Base-by-base conservation (phyloP, 30 jellyfish, hydroid and myxozoan species). In the Hydra vulgaris region DNA sequence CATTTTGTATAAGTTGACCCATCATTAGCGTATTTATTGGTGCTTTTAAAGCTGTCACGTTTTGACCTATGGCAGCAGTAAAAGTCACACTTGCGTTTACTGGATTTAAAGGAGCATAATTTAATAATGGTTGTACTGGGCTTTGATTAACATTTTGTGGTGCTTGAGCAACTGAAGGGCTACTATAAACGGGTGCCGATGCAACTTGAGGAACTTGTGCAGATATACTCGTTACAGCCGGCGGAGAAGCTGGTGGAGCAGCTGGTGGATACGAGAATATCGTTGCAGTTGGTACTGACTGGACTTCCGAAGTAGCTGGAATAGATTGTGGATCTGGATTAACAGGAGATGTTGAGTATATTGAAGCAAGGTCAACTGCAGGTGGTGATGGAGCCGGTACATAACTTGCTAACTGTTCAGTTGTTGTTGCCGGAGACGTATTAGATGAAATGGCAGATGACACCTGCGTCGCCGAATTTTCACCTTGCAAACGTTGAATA, bases 401-500 rank as follows among this genome's bases (percentile, higher is more conserved):
- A 18, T 76, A 0, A 53, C 79, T 21, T 15, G 76, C 8, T 15
- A 21, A 27, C 23, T 40, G 82, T 20, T 20, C 40, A 25, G 53
- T 17, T 12, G 75, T 25, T 23, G 81, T 15, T 12, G 81, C 53
- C 27, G 81, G 66, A 21, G 21, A 74, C 7, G 85, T 21, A 20
- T 16, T 23, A 15, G 85, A 78, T 19, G 53, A 81, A 52, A 17
- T 25, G 8, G 85, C 81, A 3, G 53, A 21, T n/a, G 66, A 23
- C n/a, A 17, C 40, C 61, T 23, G 66, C 1, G 85, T 23, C 53
- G 26, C 85, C 54, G 69, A 12, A 54, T 78, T 53, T 0, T 54
- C 85, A 53, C 56, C 79, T 61, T 78, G 85, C 54, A 53, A 80
- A 53, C 69, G 27, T 78, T 78, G 76, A 23, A 78, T 52, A 80